These are phyloP conservation scores for Microvelia longipes DNA, from an alignment of 1,140 invertebrate genomes.

Conservation along the genomic window DNA sequence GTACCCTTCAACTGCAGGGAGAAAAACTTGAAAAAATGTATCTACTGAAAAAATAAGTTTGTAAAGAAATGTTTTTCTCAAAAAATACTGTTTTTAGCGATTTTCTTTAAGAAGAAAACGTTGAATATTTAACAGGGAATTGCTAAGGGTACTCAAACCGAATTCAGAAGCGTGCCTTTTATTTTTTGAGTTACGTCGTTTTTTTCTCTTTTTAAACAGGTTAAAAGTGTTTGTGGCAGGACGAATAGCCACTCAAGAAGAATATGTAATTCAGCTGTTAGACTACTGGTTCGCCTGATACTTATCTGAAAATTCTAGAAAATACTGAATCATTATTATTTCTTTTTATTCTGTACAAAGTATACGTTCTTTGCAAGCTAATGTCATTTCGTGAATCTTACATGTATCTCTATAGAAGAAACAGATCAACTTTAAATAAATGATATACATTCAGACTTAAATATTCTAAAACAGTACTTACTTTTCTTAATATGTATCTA, in stretches of 20 bases:
- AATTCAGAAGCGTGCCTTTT: neutral
- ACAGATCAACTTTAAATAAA: too few relatives aligned
- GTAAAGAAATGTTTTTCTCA: neutral
- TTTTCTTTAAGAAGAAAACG: neutral
- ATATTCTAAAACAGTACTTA: too few relatives aligned
- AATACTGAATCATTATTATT: too few relatives aligned
- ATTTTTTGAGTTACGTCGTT: neutral
- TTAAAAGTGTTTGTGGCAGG: neutral
- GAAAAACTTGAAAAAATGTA: neutral
- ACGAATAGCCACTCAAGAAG: neutral
- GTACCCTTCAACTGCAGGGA: neutral
- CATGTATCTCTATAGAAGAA: too few relatives aligned
- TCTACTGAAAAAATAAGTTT: neutral
- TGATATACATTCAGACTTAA: too few relatives aligned
- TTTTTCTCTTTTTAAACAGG: neutral
- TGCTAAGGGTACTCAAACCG: neutral
- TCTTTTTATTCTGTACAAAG: too few relatives aligned
- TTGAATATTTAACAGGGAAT: neutral
- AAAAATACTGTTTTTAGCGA: neutral
- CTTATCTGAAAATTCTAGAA: too few relatives aligned
- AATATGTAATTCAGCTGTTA: too few relatives aligned
- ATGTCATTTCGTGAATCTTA: too few relatives aligned
- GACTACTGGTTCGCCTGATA: too few relatives aligned
- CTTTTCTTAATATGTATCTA: too few relatives aligned
- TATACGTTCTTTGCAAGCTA: too few relatives aligned